Percentiles rank a stretch among this genome's conserved stretches.
phyloP scores from a whole-genome alignment of 2,888 invertebrate species.

The Hirtodrosophila trivittata region DNA sequence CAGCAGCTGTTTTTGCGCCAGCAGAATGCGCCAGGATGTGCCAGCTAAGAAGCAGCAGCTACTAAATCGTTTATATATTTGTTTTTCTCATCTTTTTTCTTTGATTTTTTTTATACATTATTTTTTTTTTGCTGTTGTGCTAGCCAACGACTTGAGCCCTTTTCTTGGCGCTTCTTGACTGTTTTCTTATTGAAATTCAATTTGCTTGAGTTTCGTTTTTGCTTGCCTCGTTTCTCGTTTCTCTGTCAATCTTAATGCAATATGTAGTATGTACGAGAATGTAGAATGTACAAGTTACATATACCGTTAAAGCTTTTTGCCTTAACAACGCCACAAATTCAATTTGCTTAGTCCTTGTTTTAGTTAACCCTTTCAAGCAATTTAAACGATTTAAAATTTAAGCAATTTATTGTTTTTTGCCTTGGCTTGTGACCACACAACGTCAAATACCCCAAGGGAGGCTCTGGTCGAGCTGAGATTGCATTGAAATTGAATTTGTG shows the following conservation, averaged over 20 bases:
- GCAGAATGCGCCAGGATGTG: conserved; percentile 59
- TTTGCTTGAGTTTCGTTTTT: conserved; percentile 56
- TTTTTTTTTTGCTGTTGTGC: conserved; percentile 29
- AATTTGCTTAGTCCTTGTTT: conserved; percentile 45
- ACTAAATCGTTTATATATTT: conserved; percentile 79
- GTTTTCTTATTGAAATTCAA: conserved; percentile 79
- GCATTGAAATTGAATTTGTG: conserved; percentile 71
- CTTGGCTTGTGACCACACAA: conserved; percentile 34
- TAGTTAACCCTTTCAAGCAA: conserved; percentile 57
- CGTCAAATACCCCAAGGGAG: conserved; percentile 5
- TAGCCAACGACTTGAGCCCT: conserved; percentile 64
- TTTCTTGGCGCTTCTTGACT: conserved; percentile 57
- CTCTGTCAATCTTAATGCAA: conserved; percentile 37
- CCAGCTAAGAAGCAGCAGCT: conserved; percentile 59
- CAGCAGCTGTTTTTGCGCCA: conserved; percentile 69
- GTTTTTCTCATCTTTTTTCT: conserved; percentile 60
- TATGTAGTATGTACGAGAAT: conserved; percentile 13
- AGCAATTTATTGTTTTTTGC: conserved; percentile 63
- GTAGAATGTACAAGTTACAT: conserved; percentile 3
- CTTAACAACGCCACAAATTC: conserved; percentile 57
- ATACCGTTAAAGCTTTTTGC: conserved; percentile 13
- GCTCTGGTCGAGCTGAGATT: conserved; percentile 46
- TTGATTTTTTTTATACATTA: conserved; percentile 12
- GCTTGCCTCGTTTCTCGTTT: conserved; percentile 18
- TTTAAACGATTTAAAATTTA: conserved; percentile 60